Conservation (phyloP, 2,797 vertebrate species). For the Trachops cirrhosus region DNA sequence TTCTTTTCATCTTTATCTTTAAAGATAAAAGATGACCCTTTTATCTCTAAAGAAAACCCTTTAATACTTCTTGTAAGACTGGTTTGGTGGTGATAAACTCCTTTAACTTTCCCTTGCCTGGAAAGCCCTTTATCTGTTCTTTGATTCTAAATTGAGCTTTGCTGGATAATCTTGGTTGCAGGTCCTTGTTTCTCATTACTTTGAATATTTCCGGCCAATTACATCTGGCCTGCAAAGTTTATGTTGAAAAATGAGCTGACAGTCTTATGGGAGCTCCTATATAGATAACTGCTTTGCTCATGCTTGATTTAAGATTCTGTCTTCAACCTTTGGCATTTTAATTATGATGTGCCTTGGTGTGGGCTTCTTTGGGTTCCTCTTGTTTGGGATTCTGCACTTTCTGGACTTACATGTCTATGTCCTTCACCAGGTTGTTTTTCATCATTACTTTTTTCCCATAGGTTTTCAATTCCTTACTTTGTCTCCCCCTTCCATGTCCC, state of each 20-base stretch:
- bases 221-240: neutral
- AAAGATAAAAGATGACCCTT: neutral
- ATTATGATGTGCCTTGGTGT: neutral
- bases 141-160: neutral
- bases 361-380: neutral
- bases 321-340: neutral
- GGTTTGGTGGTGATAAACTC: neutral
- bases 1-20: neutral
- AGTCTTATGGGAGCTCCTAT: neutral
- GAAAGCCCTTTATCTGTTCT: neutral
- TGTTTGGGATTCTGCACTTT: neutral
- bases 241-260: neutral
- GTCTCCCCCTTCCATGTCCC: neutral
- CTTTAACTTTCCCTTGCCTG: neutral
- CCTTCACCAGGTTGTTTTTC: neutral
- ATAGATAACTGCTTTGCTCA: neutral
- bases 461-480: neutral
- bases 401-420: neutral
- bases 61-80: neutral
- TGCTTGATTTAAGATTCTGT: neutral
- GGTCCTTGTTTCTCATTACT: neutral
- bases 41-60: neutral
- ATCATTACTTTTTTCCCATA: neutral
- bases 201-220: neutral
- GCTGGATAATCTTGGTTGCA: neutral